Base-by-base conservation (phyloP, 2,888 invertebrate genomes). In the Archips crataeganus region DNA sequence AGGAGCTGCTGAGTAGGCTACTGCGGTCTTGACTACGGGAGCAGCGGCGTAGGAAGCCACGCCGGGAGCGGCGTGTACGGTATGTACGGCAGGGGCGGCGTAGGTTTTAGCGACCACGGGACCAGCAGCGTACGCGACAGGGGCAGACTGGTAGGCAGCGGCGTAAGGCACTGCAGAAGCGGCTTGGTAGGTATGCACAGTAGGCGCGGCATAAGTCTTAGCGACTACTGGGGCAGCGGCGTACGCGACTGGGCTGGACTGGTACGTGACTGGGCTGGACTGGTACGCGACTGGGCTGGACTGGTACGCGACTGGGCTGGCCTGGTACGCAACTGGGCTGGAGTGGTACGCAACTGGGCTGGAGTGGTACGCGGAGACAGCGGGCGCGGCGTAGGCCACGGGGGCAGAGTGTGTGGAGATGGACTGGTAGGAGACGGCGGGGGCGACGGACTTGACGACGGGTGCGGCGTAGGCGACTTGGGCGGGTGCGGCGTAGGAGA, bases 1-100 rank as follows among this genome's bases (percentile, higher is more conserved):
- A 66, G 95, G 95, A 60, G 96, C 95, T 57, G 96, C 95, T 36
- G 94, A 93, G 89, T 95, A 95, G 66, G 92, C 81, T 61, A 95
- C 84, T 71, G 90, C 90, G 67, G 86, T 70, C 74, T 82, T 82
- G 74, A 82, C 78, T 67, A 80, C 88, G 32, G 83, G 82, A 11
- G 83, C 80, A 32, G 82, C 79, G 61, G 82, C 79, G 86, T 87
- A 82, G 64, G 79, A 77, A 67, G 95, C 94, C n/a, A 95, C 95
- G 75, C 91, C 91, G 64, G 94, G 92, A 11, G 81, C 67, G n/a
- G 72, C 61, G 91, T 39, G 75, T 32, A 68, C 39, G 13, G 77
- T 65, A 0, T 76, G 75, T 23, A 79, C 75, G 57, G 79, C 71
- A 36, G 87, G 81, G 63, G 84, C 81, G 65, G 89, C 85, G 73